phyloP scores from a whole-genome alignment of 1,140 invertebrate genomes.

The Fopius arisanus region DNA sequence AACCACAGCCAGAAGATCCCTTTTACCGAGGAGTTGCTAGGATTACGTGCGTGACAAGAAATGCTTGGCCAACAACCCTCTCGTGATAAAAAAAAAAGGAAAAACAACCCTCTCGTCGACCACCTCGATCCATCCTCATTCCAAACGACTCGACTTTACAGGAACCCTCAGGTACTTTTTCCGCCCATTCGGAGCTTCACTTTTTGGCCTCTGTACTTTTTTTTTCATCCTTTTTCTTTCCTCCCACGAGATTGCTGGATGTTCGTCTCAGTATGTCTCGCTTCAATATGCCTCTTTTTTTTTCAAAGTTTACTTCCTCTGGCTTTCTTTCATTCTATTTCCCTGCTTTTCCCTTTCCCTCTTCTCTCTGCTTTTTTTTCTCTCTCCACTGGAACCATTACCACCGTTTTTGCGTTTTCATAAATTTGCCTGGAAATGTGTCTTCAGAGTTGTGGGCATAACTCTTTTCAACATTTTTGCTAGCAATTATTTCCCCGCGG shows the following conservation, averaged over 20 bases:
- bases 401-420: too few relatives aligned
- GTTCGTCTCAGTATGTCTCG: neutral
- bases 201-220: neutral
- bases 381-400: too few relatives aligned
- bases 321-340: neutral
- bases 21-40: neutral
- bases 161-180: constrained; percentile 10
- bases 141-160: neutral
- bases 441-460: too few relatives aligned
- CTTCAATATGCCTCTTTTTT: neutral
- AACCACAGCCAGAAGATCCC: constrained; percentile 2
- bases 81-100: too few relatives aligned
- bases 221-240: neutral
- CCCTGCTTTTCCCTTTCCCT: too few relatives aligned
- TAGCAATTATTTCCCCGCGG: too few relatives aligned
- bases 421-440: too few relatives aligned
- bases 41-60: constrained; percentile 16
- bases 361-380: too few relatives aligned
- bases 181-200: neutral
- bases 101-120: constrained; percentile 3
- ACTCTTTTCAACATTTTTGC: too few relatives aligned
- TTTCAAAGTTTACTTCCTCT: neutral
- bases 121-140: neutral
- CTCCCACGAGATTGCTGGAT: constrained; percentile 7
- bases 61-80: constrained; percentile 10